phyloP scores from a whole-genome alignment of 1,140 invertebrate genomes.

The Uloborus diversus region DNA sequence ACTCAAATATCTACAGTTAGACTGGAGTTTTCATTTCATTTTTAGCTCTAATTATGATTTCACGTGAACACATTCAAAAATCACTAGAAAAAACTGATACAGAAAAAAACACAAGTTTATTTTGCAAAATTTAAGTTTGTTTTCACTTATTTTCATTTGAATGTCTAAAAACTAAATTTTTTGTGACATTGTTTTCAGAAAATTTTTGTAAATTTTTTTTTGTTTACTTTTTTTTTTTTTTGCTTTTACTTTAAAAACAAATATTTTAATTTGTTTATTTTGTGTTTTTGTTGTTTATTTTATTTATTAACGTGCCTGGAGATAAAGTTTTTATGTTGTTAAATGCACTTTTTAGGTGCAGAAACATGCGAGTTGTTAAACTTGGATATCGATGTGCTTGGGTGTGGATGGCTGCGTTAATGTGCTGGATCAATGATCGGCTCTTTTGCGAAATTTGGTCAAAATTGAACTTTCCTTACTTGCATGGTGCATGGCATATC shows the following conservation, averaged over 20 bases:
- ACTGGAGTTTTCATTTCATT: no score
- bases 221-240: neutral
- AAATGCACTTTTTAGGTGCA: constrained; percentile 73
- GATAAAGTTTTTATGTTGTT: no score
- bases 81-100: no score
- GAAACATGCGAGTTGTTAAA: constrained; percentile 73
- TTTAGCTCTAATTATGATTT: no score
- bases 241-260: neutral
- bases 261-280: constrained; percentile 4
- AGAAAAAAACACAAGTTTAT: no score
- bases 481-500: constrained; percentile 83
- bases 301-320: no score
- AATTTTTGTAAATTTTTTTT: neutral
- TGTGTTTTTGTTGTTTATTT: constrained; percentile 14
- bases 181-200: no score
- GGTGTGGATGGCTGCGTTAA: constrained; percentile 75
- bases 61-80: no score
- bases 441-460: constrained; percentile 81
- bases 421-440: constrained; percentile 80
- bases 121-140: neutral
- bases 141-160: neutral
- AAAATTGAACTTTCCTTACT: constrained; percentile 78
- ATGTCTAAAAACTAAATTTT: neutral
- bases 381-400: constrained; percentile 74
- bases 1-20: no score